Conservation (phyloP, 2,113 vertebrate species). For the Gavialis gangeticus region DNA sequence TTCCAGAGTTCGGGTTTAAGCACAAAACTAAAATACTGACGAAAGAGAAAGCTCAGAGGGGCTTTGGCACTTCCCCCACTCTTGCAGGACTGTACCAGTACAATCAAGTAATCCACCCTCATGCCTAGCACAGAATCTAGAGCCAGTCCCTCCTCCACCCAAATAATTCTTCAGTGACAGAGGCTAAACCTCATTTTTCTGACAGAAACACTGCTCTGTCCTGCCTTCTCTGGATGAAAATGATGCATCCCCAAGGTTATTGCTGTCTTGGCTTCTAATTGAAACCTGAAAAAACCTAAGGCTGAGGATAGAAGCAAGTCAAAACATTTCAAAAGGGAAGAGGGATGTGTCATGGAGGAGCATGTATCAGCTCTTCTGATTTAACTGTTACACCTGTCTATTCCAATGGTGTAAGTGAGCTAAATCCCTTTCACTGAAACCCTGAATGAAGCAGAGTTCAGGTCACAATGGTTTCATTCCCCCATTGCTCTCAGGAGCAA, state of each 20-base stretch:
- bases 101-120: neutral
- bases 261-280: neutral
- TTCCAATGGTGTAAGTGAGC: no score
- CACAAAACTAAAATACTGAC: neutral
- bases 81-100: neutral
- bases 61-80: neutral
- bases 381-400: no score
- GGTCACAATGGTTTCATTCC: no score
- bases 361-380: no score
- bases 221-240: neutral
- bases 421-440: no score
- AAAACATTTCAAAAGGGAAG: no score
- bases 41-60: fast-evolving
- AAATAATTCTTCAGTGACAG: fast-evolving
- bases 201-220: neutral
- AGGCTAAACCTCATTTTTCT: neutral
- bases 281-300: neutral
- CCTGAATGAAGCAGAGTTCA: no score
- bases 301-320: no score
- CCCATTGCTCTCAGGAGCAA: no score
- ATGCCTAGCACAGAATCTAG: neutral
- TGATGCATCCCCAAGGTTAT: neutral
- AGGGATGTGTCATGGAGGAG: no score
- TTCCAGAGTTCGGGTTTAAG: neutral
- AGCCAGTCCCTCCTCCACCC: neutral